phyloP scores from a whole-genome alignment of 1,140 invertebrate species.

The Copidosoma floridanum region DNA sequence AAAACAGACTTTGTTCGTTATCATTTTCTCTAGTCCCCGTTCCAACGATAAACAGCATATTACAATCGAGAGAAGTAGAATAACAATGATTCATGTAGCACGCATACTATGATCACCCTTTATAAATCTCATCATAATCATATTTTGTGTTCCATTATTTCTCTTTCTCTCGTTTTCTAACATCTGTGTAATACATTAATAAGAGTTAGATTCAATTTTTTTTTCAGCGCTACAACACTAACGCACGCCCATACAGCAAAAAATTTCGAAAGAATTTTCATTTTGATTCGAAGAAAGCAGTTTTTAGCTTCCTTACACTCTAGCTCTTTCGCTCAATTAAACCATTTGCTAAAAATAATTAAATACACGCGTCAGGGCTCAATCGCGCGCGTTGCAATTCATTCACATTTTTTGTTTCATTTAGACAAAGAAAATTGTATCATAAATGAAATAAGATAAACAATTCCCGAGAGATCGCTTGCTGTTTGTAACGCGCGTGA shows the following conservation, averaged over 20 bases:
- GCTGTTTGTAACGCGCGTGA: constrained; percentile 23
- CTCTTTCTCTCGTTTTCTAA: constrained; percentile 22
- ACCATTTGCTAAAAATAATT: constrained; percentile 22
- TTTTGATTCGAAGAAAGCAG: constrained; percentile 26
- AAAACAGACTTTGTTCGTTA: constrained; percentile 25
- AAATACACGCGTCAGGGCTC: constrained; percentile 24
- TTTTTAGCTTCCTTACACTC: constrained; percentile 13
- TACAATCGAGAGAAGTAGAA: constrained; percentile 28
- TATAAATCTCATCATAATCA: constrained; percentile 3
- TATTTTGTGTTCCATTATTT: too few relatives aligned
- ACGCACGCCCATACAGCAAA: constrained; percentile 20
- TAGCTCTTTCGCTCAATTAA: constrained; percentile 20
- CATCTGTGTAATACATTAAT: constrained; percentile 27
- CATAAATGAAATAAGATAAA: constrained; percentile 25
- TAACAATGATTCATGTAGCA: constrained; percentile 27
- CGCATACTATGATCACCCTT: constrained; percentile 25
- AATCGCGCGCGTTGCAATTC: constrained; percentile 26
- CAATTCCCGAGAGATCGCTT: constrained; percentile 27
- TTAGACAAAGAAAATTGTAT: too few relatives aligned
- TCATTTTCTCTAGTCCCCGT: constrained; percentile 27
- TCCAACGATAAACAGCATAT: constrained; percentile 30
- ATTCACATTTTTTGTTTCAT: too few relatives aligned
- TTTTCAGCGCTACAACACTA: too few relatives aligned
- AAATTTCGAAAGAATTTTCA: constrained; percentile 28
- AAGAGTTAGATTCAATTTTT: too few relatives aligned